A percentile compares a stretch with the other conserved stretches of the same genome.
These are phyloP conservation scores for Chymomyza costata DNA, from an alignment of 1,140 invertebrate genomes.

Conservation along the genomic window DNA sequence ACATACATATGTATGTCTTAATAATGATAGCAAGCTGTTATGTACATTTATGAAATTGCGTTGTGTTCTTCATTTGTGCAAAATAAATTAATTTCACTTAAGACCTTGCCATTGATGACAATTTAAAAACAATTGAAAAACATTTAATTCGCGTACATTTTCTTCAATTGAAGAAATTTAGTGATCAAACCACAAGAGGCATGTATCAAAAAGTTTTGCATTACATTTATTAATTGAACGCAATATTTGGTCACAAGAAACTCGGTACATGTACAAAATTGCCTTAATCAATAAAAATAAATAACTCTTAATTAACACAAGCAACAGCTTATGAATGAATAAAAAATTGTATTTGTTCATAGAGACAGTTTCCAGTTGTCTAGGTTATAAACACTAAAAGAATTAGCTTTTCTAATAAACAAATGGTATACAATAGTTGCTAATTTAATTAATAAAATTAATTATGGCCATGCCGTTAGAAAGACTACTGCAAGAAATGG, in stretches of 20 bases:
- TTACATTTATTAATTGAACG: constrained; percentile 28
- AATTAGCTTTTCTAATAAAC: too few relatives aligned
- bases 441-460: too few relatives aligned
- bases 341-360: too few relatives aligned
- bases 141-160: constrained; percentile 50
- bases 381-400: too few relatives aligned
- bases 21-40: constrained; percentile 9
- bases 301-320: constrained; percentile 31
- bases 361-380: too few relatives aligned
- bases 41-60: constrained; percentile 46
- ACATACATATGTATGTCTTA: neutral
- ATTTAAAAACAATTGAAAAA: constrained; percentile 68
- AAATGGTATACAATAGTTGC: too few relatives aligned
- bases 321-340: constrained; percentile 33
- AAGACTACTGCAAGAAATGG: too few relatives aligned
- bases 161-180: constrained; percentile 58
- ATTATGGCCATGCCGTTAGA: too few relatives aligned
- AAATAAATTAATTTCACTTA: constrained; percentile 72
- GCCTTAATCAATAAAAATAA: constrained; percentile 53
- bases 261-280: constrained; percentile 29
- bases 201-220: constrained; percentile 10
- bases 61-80: constrained; percentile 61
- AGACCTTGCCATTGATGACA: constrained; percentile 66
- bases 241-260: constrained; percentile 14
- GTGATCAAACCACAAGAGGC: too few relatives aligned